phyloP scores from a whole-genome alignment of 2,888 invertebrate genomes.

The Pandemis heparana region DNA sequence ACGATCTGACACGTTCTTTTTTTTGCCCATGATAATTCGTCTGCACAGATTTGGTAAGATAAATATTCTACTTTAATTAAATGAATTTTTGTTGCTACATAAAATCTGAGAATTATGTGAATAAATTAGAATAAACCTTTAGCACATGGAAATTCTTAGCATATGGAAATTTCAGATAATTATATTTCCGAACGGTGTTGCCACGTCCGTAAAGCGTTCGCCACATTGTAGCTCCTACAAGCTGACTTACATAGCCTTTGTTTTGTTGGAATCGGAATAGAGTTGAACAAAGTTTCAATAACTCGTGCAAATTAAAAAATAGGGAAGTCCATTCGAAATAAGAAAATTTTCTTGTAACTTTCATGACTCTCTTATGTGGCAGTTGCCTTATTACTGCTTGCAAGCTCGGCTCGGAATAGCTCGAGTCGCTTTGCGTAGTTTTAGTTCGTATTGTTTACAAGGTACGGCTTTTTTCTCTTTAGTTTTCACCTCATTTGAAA shows the following conservation, averaged over 20 bases:
- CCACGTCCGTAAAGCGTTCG: neutral
- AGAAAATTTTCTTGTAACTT: too few species aligned
- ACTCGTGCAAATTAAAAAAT: neutral
- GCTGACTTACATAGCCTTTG: neutral
- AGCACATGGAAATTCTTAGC: neutral
- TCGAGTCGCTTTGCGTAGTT: too few species aligned
- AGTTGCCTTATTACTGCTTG: neutral
- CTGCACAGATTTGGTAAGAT: neutral
- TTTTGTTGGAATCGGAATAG: neutral
- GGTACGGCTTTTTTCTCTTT: too few species aligned
- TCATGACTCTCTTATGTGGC: neutral
- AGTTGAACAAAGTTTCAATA: neutral
- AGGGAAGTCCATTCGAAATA: too few species aligned
- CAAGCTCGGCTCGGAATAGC: neutral
- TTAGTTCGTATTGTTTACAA: too few species aligned
- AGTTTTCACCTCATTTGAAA: too few species aligned
- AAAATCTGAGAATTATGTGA: neutral
- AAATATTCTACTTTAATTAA: too few species aligned
- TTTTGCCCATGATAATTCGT: neutral
- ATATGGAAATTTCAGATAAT: neutral
- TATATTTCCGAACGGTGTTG: neutral
- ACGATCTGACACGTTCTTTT: constrained; percentile 33
- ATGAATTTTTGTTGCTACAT: too few species aligned
- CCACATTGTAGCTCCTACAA: neutral
- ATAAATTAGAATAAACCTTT: neutral